Base-by-base conservation (phyloP, 2,888 invertebrate genomes). In the Rutpela maculata region DNA sequence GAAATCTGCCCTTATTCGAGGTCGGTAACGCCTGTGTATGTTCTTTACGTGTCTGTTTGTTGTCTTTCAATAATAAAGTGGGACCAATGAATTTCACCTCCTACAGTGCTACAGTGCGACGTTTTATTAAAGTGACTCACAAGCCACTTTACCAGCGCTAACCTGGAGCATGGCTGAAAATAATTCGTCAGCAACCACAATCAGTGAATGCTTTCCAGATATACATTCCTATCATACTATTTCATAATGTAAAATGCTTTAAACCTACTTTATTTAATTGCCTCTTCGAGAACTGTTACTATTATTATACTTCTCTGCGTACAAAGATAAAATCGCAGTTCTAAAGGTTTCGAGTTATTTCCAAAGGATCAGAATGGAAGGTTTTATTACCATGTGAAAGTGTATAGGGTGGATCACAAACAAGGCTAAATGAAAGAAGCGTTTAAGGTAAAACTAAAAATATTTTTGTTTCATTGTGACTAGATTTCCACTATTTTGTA, bases 211-310 rank as follows among this genome's bases (percentile, higher is more conserved):
- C 35, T 35, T n/a, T 63, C 35, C 26, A 31, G 15, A 63, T 63
- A 63, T 63, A n/a, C 62, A 63, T 63, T 63, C 62, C 62, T 17
- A 63, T 63, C 62, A n/a, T 63, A 63, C 35, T 63, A 18, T 63
- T 63, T 63, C 62, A 63, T 63, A 11, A 35, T 63, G 31, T 35
- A 31, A 17, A 63, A 35, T 31, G 31, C 62, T 63, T 35, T 63
- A 63, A 35, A 63, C 62, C 31, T 63, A 63, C 62, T 63, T 63
- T 35, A 63, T 63, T 63, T 63, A 63, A 63, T 63, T 35, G 62
- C 62, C n/a, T 63, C 62, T 63, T 63, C 35, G 35, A 63, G 35
- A 35, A 63, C 62, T 63, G 35, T 63, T 31, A 35, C 31, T 62
- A 26, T 63, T 63, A 63, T 63, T 63, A 35, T 63, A 26, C n/a